These are phyloP conservation scores for Cheiracanthium punctorium DNA, from an alignment of 2,888 invertebrate genomes.

Conservation along the genomic window DNA sequence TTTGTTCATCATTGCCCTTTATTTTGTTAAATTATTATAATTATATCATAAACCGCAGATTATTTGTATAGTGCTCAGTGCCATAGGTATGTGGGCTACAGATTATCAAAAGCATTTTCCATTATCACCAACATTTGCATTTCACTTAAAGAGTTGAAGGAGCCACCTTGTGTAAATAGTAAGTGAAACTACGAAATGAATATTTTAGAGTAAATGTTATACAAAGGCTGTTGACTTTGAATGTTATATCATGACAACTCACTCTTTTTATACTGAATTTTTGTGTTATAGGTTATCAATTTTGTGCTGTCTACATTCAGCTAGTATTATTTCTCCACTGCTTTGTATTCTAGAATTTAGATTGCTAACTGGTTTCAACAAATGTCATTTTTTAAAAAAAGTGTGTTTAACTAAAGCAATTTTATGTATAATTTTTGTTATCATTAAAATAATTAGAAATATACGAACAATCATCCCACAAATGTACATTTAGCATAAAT, in stretches of 20 bases:
- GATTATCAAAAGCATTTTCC: not conserved
- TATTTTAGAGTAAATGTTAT: constrained; percentile 3
- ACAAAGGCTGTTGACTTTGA: not conserved
- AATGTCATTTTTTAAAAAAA: no score
- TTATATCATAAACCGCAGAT: not conserved
- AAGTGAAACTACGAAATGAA: not conserved
- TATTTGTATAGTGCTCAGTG: not conserved
- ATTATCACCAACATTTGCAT: constrained; percentile 1
- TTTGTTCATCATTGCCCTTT: no score
- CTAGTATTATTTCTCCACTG: no score
- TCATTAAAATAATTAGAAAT: no score
- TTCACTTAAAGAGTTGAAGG: not conserved
- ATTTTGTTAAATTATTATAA: not conserved
- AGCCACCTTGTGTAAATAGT: not conserved
- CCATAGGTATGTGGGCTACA: not conserved
- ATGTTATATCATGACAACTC: not conserved
- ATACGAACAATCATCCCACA: no score
- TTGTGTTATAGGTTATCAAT: no score
- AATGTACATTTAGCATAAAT: no score
- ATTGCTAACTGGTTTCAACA: not conserved
- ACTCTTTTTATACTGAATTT: not conserved
- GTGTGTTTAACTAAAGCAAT: no score
- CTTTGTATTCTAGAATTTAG: no score
- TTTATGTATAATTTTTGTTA: no score
- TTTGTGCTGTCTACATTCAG: no score